Conservation (phyloP, 2,113 vertebrate genomes). For the Orthonyx spaldingii region DNA sequence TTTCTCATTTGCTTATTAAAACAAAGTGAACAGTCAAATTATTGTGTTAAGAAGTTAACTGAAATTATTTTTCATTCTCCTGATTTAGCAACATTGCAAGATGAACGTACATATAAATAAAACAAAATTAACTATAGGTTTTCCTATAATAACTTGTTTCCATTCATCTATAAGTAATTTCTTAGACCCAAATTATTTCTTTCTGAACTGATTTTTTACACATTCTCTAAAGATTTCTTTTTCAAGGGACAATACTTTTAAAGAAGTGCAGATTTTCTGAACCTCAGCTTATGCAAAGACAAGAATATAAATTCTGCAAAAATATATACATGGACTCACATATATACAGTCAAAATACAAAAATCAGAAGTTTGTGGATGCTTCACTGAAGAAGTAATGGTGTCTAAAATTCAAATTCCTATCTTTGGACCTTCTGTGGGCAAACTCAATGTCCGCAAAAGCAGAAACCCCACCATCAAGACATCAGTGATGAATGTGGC, state of each 20-base stretch:
- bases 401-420: background rate
- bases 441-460: background rate
- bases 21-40: background rate
- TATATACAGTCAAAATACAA: background rate
- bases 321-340: background rate
- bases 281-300: accelerated
- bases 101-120: background rate
- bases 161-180: background rate
- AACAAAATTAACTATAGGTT: background rate
- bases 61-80: background rate
- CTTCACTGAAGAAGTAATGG: background rate
- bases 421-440: background rate
- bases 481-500: background rate
- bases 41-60: background rate
- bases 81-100: background rate
- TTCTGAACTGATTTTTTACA: background rate
- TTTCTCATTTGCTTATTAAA: background rate
- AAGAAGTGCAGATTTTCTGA: background rate
- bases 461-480: background rate
- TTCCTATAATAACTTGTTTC: background rate
- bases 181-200: background rate
- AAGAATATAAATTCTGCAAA: background rate
- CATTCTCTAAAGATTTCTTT: background rate
- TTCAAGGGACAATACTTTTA: background rate
- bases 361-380: background rate